Evolutionary conservation across 1,140 invertebrate genomes (phyloP), one percentile per base, ranked within the genome.

Genomic region (Stegodyphus mimosarum): DNA sequence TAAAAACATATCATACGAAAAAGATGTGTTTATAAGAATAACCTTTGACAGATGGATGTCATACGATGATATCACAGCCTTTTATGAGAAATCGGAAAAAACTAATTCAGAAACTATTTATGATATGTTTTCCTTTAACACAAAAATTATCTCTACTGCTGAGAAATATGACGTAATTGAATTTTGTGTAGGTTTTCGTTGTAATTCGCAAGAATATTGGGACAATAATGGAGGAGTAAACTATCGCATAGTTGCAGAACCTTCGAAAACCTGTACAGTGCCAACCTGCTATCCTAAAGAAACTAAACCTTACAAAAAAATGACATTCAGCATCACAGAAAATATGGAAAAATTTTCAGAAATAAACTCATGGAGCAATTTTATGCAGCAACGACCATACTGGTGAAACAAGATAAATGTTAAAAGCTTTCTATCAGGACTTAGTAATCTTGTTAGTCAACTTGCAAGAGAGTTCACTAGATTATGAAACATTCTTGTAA

Each of bases 81-180:
- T 91, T 6, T 98, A 94, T 88, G 93, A 95, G 1, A 89, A 90
- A 11, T 89, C 89, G n/a, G 89, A 18, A 4, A 79, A 79, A 7
- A 84, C 88, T 17, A 84, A 86, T 55, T 83, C 88, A 55, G 4
- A 4, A 3, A 7, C 63, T 52, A 7, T 33, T 10, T 97, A 96
- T 91, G 97, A 99, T 89, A 98, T 96, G 0, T 99, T 99, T 91
- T 94, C 94, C 5, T 99, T 99, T 90, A 93, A 94, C 84, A 90
- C 98, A 52, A 93, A 94, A 33, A 91, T 98, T 55, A 95, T 96
- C 0, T 91, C 93, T 2, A 72, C 80, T 10, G 86, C 87, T n/a
- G 93, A 94, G 0, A 92, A 93, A 81, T 91, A 92, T n/a, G 72
- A 86, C 50, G 64, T 88, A 17, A 90, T 99, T 48, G 95, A 98